A percentile compares a stretch with the other conserved stretches of the same genome.
These are phyloP conservation scores for Xenentodon cancila DNA, from an alignment of 2,797 vertebrate species.

Conservation along the genomic window DNA sequence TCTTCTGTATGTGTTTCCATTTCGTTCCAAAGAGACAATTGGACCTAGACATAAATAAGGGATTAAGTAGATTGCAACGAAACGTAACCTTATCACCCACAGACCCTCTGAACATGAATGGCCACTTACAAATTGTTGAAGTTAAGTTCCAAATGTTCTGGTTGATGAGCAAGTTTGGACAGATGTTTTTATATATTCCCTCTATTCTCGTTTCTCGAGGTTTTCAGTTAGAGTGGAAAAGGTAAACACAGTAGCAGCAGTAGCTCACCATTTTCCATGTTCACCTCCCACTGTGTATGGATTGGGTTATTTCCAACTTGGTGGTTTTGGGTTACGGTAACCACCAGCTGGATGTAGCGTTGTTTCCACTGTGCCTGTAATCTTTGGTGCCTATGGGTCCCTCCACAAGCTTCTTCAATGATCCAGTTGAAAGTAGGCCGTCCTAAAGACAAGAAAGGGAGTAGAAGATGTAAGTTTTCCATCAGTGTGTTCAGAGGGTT, in stretches of 20 bases:
- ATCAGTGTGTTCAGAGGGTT: slow-evolving; percentile 1
- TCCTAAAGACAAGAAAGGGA: slow-evolving; percentile 13
- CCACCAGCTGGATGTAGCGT: slow-evolving; percentile 52
- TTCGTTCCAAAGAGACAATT: slow-evolving; percentile 57
- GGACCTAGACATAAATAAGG: slow-evolving; percentile 69
- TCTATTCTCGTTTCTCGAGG: not conserved
- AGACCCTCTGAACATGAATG: slow-evolving; percentile 52
- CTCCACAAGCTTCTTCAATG: slow-evolving; percentile 47
- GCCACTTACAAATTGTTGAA: slow-evolving; percentile 32
- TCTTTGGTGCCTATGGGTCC: slow-evolving; percentile 53
- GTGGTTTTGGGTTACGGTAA: slow-evolving; percentile 63
- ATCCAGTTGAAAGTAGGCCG: slow-evolving; percentile 35
- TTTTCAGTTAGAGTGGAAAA: slow-evolving; percentile 39
- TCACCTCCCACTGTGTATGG: slow-evolving; percentile 61
- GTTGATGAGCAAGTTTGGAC: slow-evolving; percentile 18
- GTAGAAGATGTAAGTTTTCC: slow-evolving; percentile 36
- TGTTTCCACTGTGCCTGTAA: slow-evolving; percentile 67
- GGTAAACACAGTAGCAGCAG: slow-evolving; percentile 41
- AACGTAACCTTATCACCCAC: slow-evolving; percentile 63
- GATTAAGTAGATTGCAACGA: slow-evolving; percentile 60
- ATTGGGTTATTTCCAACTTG: slow-evolving; percentile 59
- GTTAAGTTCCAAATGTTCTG: slow-evolving; percentile 19
- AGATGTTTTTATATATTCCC: slow-evolving; percentile 13
- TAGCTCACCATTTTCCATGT: slow-evolving; percentile 56
- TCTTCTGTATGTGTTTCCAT: slow-evolving; percentile 44